Conservation (phyloP, 1,140 invertebrate species). For the Melitaea cinxia region DNA sequence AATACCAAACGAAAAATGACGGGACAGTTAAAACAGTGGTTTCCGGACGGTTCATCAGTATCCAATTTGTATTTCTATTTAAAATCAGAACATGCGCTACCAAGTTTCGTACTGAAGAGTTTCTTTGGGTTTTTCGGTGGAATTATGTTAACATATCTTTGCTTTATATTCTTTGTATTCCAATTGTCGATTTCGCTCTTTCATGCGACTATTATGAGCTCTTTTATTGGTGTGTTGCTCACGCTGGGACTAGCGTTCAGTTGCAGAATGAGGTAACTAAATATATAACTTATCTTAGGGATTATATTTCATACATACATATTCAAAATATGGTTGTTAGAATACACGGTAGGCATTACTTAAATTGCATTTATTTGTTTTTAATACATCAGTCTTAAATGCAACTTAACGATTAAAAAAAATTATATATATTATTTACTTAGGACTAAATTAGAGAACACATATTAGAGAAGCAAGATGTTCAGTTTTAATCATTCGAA, state of each 20-base stretch:
- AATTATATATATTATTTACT: no score
- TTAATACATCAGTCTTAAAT: no score
- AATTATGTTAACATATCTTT: conserved; percentile 84
- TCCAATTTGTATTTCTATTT: conserved; percentile 74
- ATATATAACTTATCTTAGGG: background rate
- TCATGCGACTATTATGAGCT: conserved; percentile 83
- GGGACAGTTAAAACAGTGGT: conserved; percentile 55
- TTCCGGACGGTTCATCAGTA: conserved; percentile 68
- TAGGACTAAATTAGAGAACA: no score
- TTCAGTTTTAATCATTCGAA: no score
- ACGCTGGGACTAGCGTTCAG: conserved; percentile 86
- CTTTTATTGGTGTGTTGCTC: conserved; percentile 83
- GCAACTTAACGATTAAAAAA: no score
- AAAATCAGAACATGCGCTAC: conserved; percentile 81
- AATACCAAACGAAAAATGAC: conserved; percentile 69
- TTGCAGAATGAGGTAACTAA: conserved; percentile 82
- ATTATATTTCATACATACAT: background rate
- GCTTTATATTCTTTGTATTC: conserved; percentile 85
- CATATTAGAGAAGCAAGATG: no score
- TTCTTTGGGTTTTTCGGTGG: conserved; percentile 84
- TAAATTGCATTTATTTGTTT: no score
- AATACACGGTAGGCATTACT: no score
- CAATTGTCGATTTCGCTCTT: conserved; percentile 82
- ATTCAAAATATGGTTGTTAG: no score
- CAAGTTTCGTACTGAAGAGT: conserved; percentile 84